Evolutionary conservation across 2,113 vertebrate genomes (phyloP).

Genomic region (Gnathonemus longibarbis): DNA sequence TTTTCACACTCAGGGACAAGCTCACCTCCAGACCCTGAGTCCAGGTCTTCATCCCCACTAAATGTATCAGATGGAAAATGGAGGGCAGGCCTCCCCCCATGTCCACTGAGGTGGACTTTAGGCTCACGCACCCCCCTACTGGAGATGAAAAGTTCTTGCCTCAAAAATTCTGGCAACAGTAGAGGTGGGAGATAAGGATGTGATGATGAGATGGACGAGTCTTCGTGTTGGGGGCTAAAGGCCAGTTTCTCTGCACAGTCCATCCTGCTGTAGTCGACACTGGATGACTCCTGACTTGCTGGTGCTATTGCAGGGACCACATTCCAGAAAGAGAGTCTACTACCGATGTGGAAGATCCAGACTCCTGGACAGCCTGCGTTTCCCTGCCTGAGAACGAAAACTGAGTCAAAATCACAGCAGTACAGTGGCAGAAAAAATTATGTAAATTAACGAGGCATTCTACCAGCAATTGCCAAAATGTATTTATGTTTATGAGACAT

Average conservation of each 20-base stretch:
- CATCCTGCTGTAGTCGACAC: constrained; percentile 40
- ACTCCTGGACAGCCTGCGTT: constrained; percentile 76
- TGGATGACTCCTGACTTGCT: constrained; percentile 16
- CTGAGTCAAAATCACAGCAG: neutral
- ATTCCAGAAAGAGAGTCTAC: constrained; percentile 57
- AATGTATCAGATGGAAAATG: constrained; percentile 46
- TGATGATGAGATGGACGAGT: constrained; percentile 36
- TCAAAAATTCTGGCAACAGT: constrained; percentile 12
- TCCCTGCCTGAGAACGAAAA: constrained; percentile 62
- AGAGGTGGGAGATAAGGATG: constrained; percentile 38
- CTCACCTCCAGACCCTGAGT: constrained; percentile 74
- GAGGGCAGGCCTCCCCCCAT: constrained; percentile 8
- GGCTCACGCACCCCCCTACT: neutral
- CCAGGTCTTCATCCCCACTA: constrained; percentile 66
- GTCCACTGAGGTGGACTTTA: neutral
- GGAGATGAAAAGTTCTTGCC: neutral
- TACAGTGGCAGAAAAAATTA: no score
- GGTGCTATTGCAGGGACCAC: constrained; percentile 58
- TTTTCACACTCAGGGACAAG: neutral
- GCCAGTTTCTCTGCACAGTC: constrained; percentile 52
- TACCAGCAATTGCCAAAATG: neutral
- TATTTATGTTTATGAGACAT: neutral
- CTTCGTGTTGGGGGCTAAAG: constrained; percentile 49
- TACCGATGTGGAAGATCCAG: constrained; percentile 87
- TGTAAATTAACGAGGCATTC: neutral